Conservation (phyloP, 2,113 vertebrate genomes). For the Crypturellus undulatus region DNA sequence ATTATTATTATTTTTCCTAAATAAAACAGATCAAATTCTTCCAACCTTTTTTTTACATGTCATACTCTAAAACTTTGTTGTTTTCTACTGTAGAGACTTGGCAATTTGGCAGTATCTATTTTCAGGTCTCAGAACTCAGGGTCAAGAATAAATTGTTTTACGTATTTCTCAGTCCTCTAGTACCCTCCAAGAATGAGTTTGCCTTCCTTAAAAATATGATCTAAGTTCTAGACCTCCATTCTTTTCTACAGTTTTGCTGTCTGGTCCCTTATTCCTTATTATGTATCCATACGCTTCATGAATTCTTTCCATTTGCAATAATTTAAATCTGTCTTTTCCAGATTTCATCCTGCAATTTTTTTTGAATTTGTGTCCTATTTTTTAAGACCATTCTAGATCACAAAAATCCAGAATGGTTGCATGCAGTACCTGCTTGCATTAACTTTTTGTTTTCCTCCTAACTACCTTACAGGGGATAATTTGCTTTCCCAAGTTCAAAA, state of each 20-base stretch:
- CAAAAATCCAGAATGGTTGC: background rate
- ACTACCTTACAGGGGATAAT: background rate
- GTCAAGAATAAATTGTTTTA: background rate
- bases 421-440: background rate
- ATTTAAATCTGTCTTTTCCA: background rate
- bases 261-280: background rate
- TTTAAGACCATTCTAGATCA: background rate
- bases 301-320: background rate
- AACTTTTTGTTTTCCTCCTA: background rate
- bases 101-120: conserved; percentile 33
- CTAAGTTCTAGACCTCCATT: background rate
- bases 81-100: background rate
- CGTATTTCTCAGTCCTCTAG: background rate
- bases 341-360: background rate
- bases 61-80: conserved; percentile 42
- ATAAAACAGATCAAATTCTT: conserved; percentile 33
- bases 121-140: background rate
- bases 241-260: background rate
- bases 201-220: background rate
- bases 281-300: background rate
- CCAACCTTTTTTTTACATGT: conserved; percentile 14
- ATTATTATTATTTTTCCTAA: background rate
- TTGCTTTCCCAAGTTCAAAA: background rate
- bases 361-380: background rate
- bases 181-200: background rate